These are phyloP conservation scores for Agriotes lineatus DNA, from an alignment of 2,888 invertebrate species.

Conservation along the genomic window DNA sequence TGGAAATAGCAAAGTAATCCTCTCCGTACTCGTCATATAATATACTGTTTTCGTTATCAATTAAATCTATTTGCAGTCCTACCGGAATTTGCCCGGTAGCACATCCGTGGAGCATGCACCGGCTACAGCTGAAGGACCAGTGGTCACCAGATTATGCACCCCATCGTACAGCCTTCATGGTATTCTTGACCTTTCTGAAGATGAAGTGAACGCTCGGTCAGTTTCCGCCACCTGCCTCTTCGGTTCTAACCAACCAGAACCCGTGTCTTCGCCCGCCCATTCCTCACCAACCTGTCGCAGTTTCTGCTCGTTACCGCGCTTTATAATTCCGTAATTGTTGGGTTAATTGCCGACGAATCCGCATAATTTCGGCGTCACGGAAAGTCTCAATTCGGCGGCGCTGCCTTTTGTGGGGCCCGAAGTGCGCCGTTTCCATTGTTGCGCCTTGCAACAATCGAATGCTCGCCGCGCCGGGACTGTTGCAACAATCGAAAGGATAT, in stretches of 20 bases:
- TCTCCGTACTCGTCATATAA: too few relatives aligned
- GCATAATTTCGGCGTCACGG: constrained; percentile 1
- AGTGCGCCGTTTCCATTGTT: background rate
- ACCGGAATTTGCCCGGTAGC: too few relatives aligned
- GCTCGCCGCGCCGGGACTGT: too few relatives aligned
- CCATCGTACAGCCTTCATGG: constrained; percentile 31
- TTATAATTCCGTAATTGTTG: constrained; percentile 27
- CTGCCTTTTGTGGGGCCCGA: background rate
- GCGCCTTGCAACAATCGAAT: too few relatives aligned
- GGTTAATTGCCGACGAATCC: constrained; percentile 20
- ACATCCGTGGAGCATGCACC: too few relatives aligned
- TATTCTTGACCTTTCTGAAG: constrained; percentile 45
- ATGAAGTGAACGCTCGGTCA: constrained; percentile 47
- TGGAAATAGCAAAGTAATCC: too few relatives aligned
- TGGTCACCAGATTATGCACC: constrained; percentile 29
- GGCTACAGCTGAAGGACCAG: background rate
- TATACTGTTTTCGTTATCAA: too few relatives aligned
- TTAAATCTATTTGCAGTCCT: too few relatives aligned
- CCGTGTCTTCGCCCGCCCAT: constrained; percentile 66
- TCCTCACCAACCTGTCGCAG: constrained; percentile 66
- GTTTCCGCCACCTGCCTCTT: constrained; percentile 46
- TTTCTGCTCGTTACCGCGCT: constrained; percentile 27
- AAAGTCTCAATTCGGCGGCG: constrained; percentile 8
- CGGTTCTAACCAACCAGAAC: constrained; percentile 40
- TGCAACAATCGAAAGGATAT: background rate